These are phyloP conservation scores for Notarius lentiginosus DNA, from an alignment of 2,113 vertebrate species.

Conservation along the genomic window DNA sequence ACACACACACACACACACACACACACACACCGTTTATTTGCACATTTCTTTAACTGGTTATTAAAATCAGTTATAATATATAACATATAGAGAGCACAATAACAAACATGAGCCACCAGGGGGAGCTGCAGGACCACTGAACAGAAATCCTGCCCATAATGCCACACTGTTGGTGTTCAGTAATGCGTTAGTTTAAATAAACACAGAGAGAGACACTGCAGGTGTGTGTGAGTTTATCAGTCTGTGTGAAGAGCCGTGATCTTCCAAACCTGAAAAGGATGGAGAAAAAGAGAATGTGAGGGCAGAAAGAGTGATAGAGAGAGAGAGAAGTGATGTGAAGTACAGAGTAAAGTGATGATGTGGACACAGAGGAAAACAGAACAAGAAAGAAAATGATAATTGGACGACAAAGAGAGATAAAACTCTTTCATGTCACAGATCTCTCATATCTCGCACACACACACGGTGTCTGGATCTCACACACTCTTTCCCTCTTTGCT, in stretches of 20 bases:
- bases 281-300: background rate
- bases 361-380: background rate
- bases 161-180: background rate
- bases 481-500: too few species aligned
- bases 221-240: background rate
- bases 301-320: background rate
- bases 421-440: too few species aligned
- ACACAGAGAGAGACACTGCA: background rate
- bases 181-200: slow-evolving; percentile 17
- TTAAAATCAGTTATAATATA: background rate
- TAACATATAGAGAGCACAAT: background rate
- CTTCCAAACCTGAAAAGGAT: background rate
- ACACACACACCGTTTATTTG: background rate
- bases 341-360: background rate
- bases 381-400: background rate
- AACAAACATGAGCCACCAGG: slow-evolving; percentile 56
- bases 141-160: background rate
- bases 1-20: slow-evolving; percentile 22
- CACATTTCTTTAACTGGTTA: background rate
- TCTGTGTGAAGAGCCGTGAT: background rate
- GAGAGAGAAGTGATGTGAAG: background rate
- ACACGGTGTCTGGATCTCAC: too few species aligned
- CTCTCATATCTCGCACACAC: too few species aligned
- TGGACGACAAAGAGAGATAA: background rate
- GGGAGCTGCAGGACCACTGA: slow-evolving; percentile 47